These are phyloP conservation scores for Calliphora vicina DNA, from an alignment of 1,140 invertebrate genomes.

Conservation along the genomic window DNA sequence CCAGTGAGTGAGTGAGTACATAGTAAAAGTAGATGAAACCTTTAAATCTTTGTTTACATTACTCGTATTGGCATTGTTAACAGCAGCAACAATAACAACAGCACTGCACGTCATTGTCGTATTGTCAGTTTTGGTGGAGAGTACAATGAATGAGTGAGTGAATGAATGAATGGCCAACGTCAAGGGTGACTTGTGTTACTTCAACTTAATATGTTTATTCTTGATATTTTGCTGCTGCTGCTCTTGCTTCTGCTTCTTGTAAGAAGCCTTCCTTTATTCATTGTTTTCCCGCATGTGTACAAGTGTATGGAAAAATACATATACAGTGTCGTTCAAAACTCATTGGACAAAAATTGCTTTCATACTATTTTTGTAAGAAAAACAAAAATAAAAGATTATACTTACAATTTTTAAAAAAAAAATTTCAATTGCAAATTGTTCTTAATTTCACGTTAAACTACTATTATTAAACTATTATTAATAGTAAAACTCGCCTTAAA, in stretches of 20 bases:
- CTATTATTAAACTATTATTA: no score
- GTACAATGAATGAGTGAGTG: no score
- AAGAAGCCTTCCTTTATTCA: neutral
- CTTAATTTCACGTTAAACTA: no score
- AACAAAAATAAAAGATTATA: no score
- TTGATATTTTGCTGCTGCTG: neutral
- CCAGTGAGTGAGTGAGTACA: no score
- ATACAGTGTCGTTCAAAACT: no score
- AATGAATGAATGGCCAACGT: neutral
- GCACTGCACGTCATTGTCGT: neutral
- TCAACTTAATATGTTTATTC: neutral
- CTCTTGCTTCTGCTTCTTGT: neutral
- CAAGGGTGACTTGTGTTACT: neutral
- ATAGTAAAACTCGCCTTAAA: no score
- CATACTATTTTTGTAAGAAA: no score
- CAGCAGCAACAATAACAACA: neutral
- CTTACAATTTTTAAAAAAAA: no score
- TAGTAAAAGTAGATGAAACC: neutral
- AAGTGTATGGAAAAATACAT: neutral
- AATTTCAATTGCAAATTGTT: no score
- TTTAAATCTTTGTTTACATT: slow-evolving; percentile 1
- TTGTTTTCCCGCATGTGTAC: neutral
- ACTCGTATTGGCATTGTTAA: neutral
- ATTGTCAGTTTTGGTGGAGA: neutral
- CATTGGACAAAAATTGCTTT: no score